Evolutionary conservation across 2,888 invertebrate genomes (phyloP).

Genomic region (Callyntrura guangdongensis): DNA sequence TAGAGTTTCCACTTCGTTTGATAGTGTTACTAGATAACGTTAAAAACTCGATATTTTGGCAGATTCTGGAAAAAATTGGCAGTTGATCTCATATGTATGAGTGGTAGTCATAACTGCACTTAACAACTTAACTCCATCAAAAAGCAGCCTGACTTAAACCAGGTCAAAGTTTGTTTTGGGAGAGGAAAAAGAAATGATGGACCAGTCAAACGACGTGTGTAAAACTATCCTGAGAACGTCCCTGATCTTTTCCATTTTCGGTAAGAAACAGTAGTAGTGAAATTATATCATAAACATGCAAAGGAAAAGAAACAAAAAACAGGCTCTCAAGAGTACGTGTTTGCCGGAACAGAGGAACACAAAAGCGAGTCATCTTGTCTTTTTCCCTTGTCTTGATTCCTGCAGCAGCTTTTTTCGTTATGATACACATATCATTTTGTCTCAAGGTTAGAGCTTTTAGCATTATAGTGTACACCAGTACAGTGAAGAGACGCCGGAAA

Average conservation of each 20-base stretch:
- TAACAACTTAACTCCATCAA: slow-evolving; percentile 50
- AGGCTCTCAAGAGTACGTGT: not conserved
- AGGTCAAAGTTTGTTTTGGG: slow-evolving; percentile 63
- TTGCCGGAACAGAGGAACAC: not conserved
- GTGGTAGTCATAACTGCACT: not conserved
- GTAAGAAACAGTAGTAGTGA: slow-evolving; percentile 45
- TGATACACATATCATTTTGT: slow-evolving; percentile 64
- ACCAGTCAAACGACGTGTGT: slow-evolving; percentile 36
- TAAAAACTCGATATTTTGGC: too few relatives aligned
- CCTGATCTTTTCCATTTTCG: slow-evolving; percentile 73
- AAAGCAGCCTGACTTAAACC: slow-evolving; percentile 47
- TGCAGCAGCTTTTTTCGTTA: slow-evolving; percentile 5
- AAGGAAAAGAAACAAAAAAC: slow-evolving; percentile 12
- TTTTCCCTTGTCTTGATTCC: not conserved
- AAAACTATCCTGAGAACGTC: slow-evolving; percentile 60
- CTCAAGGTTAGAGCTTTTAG: slow-evolving; percentile 80
- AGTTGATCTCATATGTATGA: too few relatives aligned
- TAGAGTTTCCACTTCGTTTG: not conserved
- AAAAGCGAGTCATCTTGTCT: slow-evolving; percentile 19
- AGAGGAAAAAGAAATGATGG: slow-evolving; percentile 1
- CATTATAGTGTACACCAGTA: not conserved
- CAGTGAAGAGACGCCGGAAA: slow-evolving; percentile 64
- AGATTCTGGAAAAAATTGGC: too few relatives aligned
- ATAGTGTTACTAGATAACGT: too few relatives aligned
- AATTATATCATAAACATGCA: slow-evolving; percentile 68